phyloP scores from a whole-genome alignment of 2,888 invertebrate genomes.

The Hermodice carunculata region DNA sequence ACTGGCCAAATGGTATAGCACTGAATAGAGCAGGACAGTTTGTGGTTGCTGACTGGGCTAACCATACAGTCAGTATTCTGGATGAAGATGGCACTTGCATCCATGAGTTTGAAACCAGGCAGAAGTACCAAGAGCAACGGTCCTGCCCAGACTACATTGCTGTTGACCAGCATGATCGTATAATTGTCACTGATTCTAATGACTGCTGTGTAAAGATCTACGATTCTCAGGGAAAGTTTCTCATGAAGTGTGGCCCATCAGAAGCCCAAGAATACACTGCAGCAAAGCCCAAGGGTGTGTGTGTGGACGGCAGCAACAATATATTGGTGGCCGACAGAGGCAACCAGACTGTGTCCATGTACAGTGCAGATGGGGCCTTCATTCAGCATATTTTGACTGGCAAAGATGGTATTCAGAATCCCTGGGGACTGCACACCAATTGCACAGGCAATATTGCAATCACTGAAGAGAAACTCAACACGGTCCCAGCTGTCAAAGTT shows the following conservation, averaged over 20 bases:
- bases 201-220: conserved; percentile 30
- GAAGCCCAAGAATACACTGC: background rate
- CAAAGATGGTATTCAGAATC: conserved; percentile 21
- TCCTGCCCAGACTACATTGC: conserved; percentile 31
- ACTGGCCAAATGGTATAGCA: conserved; percentile 36
- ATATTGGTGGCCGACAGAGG: conserved; percentile 32
- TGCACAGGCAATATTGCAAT: conserved; percentile 12
- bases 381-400: conserved; percentile 21
- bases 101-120: conserved; percentile 11
- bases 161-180: conserved; percentile 24
- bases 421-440: conserved; percentile 23
- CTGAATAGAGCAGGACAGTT: conserved; percentile 11
- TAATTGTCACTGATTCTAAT: conserved; percentile 26
- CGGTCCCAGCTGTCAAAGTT: conserved; percentile 26
- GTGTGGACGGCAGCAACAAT: conserved; percentile 14
- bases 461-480: conserved; percentile 33
- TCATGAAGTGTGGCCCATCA: conserved; percentile 10
- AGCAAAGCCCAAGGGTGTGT: conserved; percentile 22
- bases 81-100: conserved; percentile 21
- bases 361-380: conserved; percentile 22
- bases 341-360: conserved; percentile 15
- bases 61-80: conserved; percentile 17
- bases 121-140: background rate
- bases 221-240: conserved; percentile 17
- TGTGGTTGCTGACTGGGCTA: conserved; percentile 29